A percentile compares a stretch with the other conserved stretches of the same genome.
phyloP scores from a whole-genome alignment of 2,888 invertebrate species.

The Ormia ochracea region DNA sequence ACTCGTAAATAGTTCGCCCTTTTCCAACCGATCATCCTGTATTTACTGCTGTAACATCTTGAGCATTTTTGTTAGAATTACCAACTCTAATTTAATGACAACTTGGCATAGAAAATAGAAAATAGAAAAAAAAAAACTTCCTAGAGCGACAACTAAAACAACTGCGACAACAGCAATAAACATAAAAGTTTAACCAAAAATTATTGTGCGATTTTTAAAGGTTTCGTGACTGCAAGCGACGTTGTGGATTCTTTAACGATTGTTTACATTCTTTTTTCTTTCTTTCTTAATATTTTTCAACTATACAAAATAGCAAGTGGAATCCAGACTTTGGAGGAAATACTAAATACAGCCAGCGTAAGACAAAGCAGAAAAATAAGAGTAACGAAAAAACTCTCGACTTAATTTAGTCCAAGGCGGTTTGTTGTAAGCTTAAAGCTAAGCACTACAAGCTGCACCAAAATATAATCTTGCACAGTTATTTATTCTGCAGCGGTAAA shows the following conservation, averaged over 20 bases:
- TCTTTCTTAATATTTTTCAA: not conserved
- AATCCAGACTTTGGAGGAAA: constrained; percentile 38
- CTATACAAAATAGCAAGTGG: constrained; percentile 35
- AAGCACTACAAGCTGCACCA: constrained; percentile 8
- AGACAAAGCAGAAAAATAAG: not conserved
- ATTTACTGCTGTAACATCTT: constrained; percentile 10
- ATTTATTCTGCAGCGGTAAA: constrained; percentile 32
- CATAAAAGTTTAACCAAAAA: constrained; percentile 53
- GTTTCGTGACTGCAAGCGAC: constrained; percentile 49
- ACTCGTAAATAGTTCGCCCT: not conserved
- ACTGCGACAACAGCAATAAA: constrained; percentile 11
- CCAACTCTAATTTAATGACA: constrained; percentile 52
- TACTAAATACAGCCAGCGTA: constrained; percentile 12
- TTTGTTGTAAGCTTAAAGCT: constrained; percentile 5
- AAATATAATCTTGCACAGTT: constrained; percentile 49
- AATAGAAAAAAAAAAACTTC: constrained; percentile 24
- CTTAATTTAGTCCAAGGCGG: constrained; percentile 54
- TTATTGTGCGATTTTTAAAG: constrained; percentile 48
- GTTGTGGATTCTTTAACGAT: not conserved
- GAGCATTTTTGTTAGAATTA: not conserved
- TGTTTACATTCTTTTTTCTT: not conserved
- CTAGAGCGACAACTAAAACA: constrained; percentile 28
- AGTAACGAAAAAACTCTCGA: constrained; percentile 31
- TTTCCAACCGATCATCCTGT: constrained; percentile 9
- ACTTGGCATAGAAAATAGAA: constrained; percentile 32